phyloP scores from a whole-genome alignment of 2,797 vertebrate genomes.

The Salmo trutta region DNA sequence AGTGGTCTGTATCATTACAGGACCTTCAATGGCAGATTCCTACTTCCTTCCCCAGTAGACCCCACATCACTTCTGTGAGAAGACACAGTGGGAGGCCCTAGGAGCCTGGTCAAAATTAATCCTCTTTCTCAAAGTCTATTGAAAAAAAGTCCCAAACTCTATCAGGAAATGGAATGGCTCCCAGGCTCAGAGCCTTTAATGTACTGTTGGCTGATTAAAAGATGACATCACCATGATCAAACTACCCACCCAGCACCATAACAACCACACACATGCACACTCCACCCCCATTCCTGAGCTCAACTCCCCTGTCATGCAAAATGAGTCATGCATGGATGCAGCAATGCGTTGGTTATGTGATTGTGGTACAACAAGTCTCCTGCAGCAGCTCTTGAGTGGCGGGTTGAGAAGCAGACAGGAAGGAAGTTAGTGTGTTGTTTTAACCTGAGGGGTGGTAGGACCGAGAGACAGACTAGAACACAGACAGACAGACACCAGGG shows the following conservation, averaged over 20 bases:
- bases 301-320: constrained; percentile 78
- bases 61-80: no score
- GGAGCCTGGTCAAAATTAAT: constrained; percentile 25
- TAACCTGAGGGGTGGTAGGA: constrained; percentile 44
- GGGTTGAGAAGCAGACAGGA: constrained; percentile 67
- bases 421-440: constrained; percentile 74
- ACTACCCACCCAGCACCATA: constrained; percentile 14
- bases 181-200: constrained; percentile 19
- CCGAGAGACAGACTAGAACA: constrained; percentile 41
- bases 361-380: constrained; percentile 35
- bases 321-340: constrained; percentile 79
- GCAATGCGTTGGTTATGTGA: constrained; percentile 76
- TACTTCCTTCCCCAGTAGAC: no score
- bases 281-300: constrained; percentile 1
- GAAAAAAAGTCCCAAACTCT: constrained; percentile 19
- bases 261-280: constrained; percentile 7
- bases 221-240: constrained; percentile 6
- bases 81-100: no score
- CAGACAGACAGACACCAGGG: constrained; percentile 22
- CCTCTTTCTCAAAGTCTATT: not conserved
- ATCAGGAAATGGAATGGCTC: constrained; percentile 15
- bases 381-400: constrained; percentile 53
- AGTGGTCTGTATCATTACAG: not conserved
- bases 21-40: not conserved
- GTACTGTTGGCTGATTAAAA: constrained; percentile 12